These are phyloP conservation scores for Amphiprion percula DNA, from an alignment of 2,113 vertebrate genomes.

Conservation along the genomic window DNA sequence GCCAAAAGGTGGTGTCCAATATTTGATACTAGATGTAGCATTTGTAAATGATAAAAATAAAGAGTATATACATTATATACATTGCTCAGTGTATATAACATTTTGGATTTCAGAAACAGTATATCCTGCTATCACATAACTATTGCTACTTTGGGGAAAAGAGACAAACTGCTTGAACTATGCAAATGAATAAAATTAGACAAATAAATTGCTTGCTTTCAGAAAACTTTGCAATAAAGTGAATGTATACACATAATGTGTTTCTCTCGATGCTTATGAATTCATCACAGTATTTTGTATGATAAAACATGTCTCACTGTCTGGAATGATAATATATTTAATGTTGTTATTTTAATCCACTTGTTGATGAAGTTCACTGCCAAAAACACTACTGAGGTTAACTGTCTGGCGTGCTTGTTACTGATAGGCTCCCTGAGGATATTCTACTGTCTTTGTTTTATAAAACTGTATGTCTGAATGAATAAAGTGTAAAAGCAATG, in stretches of 20 bases:
- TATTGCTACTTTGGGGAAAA: constrained; percentile 68
- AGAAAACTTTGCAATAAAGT: constrained; percentile 84
- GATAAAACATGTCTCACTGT: constrained; percentile 48
- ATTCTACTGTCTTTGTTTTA: constrained; percentile 45
- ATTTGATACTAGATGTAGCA: constrained; percentile 81
- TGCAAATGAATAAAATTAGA: constrained; percentile 78
- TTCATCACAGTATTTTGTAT: constrained; percentile 60
- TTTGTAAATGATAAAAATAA: constrained; percentile 59
- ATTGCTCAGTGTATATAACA: constrained; percentile 77
- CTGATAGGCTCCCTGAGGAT: constrained; percentile 24
- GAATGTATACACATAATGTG: constrained; percentile 80
- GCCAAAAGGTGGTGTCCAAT: constrained; percentile 56
- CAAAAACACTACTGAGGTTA: constrained; percentile 61
- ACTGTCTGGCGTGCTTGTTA: constrained; percentile 22
- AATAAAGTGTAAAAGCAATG: constrained; percentile 57
- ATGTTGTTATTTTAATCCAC: constrained; percentile 47
- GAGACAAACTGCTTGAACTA: constrained; percentile 81
- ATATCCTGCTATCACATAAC: constrained; percentile 68
- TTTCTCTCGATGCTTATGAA: constrained; percentile 67
- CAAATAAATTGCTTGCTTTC: constrained; percentile 81
- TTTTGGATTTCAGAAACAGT: constrained; percentile 67
- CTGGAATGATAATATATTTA: constrained; percentile 50
- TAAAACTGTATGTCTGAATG: constrained; percentile 59
- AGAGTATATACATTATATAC: constrained; percentile 54
- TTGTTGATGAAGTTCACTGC: constrained; percentile 63